Evolutionary conservation across 2,797 vertebrate species (phyloP).

Genomic region (Catostomus latipinnis): DNA sequence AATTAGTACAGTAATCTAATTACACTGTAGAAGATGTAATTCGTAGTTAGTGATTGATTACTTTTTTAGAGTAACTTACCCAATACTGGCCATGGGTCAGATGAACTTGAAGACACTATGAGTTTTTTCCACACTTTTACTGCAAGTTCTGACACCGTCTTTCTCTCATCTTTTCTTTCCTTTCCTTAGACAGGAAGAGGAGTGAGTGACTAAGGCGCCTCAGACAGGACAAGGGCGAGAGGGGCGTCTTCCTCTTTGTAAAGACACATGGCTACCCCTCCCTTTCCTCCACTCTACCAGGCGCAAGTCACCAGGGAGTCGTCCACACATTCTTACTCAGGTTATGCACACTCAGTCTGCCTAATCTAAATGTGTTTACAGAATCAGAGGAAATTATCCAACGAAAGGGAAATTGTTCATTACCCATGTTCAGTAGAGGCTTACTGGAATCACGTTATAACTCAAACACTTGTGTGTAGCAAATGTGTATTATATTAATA

Average conservation of each 20-base stretch:
- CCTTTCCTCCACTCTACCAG: constrained; percentile 23
- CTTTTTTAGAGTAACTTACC: too few species aligned
- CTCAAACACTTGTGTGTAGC: not conserved
- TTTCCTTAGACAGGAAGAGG: constrained; percentile 48
- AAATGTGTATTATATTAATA: not conserved
- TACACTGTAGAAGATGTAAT: too few species aligned
- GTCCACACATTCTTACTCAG: not conserved
- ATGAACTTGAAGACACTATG: constrained; percentile 5
- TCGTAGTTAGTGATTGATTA: too few species aligned
- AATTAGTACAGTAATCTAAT: too few species aligned
- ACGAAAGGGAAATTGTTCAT: not conserved
- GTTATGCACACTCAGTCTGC: not conserved
- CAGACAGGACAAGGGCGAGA: not conserved
- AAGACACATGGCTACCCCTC: not conserved
- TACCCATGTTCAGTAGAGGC: constrained; percentile 5
- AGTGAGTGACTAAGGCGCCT: constrained; percentile 34
- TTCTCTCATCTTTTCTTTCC: constrained; percentile 43
- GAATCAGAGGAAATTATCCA: constrained; percentile 20
- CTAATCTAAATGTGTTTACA: not conserved
- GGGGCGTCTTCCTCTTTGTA: constrained; percentile 42
- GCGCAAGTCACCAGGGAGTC: not conserved
- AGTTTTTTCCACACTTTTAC: not conserved
- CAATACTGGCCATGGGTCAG: constrained; percentile 36
- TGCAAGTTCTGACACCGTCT: not conserved
- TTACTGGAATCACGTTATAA: not conserved